These are phyloP conservation scores for Akabosia matsudoensis DNA, from an alignment of 1,140 invertebrate species.

Conservation along the genomic window DNA sequence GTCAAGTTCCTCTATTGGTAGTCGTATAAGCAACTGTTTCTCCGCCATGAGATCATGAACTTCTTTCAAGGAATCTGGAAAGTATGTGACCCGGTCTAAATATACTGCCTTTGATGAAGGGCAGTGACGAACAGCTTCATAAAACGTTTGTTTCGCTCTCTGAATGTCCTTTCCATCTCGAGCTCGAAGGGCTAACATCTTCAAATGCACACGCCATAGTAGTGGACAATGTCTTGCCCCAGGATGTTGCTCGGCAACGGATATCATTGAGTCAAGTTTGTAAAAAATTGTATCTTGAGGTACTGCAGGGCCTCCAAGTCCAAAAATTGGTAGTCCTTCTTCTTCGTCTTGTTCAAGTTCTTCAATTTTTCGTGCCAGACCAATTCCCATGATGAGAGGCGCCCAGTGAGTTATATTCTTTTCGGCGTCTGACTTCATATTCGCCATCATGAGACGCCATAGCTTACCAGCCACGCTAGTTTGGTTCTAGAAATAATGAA, in stretches of 20 bases:
- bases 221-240: slow-evolving; percentile 40
- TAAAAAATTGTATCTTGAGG: slow-evolving; percentile 45
- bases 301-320: slow-evolving; percentile 44
- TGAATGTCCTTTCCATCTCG: slow-evolving; percentile 33
- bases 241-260: slow-evolving; percentile 38
- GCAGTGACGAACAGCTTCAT: slow-evolving; percentile 44
- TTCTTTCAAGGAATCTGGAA: slow-evolving; percentile 43
- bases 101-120: slow-evolving; percentile 42
- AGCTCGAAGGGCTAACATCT: slow-evolving; percentile 32
- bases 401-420: slow-evolving; percentile 36
- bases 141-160: slow-evolving; percentile 32
- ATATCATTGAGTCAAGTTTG: slow-evolving; percentile 42
- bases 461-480: slow-evolving; percentile 43
- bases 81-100: slow-evolving; percentile 41
- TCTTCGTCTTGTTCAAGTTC: slow-evolving; percentile 41
- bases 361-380: slow-evolving; percentile 40
- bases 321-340: slow-evolving; percentile 39
- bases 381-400: slow-evolving; percentile 42
- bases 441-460: slow-evolving; percentile 40
- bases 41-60: slow-evolving; percentile 38
- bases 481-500: slow-evolving; percentile 39
- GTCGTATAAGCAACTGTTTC: slow-evolving; percentile 33
- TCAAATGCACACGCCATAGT: slow-evolving; percentile 45
- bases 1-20: slow-evolving; percentile 43
- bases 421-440: slow-evolving; percentile 34